These are phyloP conservation scores for Sebastes kiyomatsui DNA, from an alignment of 2,797 vertebrate species.

Conservation along the genomic window DNA sequence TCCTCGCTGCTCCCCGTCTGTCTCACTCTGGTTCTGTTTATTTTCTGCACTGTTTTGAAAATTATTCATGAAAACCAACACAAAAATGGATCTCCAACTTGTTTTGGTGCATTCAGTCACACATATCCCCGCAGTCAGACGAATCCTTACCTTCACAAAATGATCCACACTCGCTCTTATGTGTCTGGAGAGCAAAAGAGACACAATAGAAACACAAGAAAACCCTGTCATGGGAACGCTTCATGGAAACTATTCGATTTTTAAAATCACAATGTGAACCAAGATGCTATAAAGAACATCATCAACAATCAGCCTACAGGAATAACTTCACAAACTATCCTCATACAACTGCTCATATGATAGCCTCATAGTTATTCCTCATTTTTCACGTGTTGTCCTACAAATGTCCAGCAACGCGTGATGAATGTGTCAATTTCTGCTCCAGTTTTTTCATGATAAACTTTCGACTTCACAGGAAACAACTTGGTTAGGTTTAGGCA, in stretches of 20 bases:
- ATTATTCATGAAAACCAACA: conserved; percentile 39
- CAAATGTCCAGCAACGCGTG: too few relatives aligned
- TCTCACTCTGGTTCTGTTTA: conserved; percentile 3
- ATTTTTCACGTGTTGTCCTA: accelerated
- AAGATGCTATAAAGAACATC: background rate
- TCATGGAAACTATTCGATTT: background rate
- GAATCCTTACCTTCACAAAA: background rate
- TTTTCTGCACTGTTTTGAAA: conserved; percentile 16
- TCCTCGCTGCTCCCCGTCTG: background rate
- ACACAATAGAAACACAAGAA: background rate
- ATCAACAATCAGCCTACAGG: background rate
- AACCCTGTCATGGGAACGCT: background rate
- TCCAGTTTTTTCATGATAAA: too few relatives aligned
- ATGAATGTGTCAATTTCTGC: too few relatives aligned
- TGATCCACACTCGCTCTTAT: background rate
- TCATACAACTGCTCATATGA: too few relatives aligned
- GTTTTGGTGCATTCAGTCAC: conserved; percentile 20
- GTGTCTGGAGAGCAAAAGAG: background rate
- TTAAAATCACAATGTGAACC: conserved; percentile 13
- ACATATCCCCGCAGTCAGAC: background rate
- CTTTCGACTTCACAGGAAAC: too few relatives aligned
- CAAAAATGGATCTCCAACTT: background rate
- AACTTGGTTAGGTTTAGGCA: too few relatives aligned
- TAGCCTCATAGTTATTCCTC: too few relatives aligned
- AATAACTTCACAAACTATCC: background rate